Base-by-base conservation (phyloP, 1,140 invertebrate species). In the Lamellibrachia luymesi region DNA sequence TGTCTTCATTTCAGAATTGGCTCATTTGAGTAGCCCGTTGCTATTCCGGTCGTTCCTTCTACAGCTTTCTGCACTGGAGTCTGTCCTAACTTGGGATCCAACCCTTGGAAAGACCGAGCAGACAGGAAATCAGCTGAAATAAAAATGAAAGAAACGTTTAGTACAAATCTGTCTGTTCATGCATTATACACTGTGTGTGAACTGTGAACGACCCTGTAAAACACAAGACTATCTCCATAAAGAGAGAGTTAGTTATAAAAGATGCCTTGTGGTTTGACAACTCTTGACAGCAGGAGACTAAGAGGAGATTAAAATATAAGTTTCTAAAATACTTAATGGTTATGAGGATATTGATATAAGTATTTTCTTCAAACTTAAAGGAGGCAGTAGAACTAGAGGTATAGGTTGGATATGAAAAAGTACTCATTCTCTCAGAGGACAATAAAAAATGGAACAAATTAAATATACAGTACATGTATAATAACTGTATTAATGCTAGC, bases 31-130 rank as follows among this genome's bases (percentile, higher is more conserved):
- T 97, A 97, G 6, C 94, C 94, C 89, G 95, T 93, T 51, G 96
- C 96, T 92, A 96, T 96, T 8, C 96, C 96, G 92, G 92, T 94
- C 90, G 93, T 94, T 17, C 96, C 96, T 92, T 96, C 95, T 25
- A 94, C 94, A 50, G 95, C 96, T 93, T 95, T 95, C 50, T 92
- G 94, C 5, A 96, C 95, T 4, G 95, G 94, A 27, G 96, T 96
- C 90, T 96, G 93, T n/a, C 96, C 96, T 27, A 96, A 93, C 10
- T 96, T 94, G 91, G 95, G 95, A 91, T 97, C 96, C 27, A 97
- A 94, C 25, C 96, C 96, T 94, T 95, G 93, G 96, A 96, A 96
- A 90, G 95, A 95, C 94, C 96, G 94, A 8, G 91, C 92, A 10
- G 94, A 90, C 56, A 96, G 94, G 91, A 94, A 96, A 50, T 96